Conservation (phyloP, 2,113 vertebrate genomes). For the Orientallactaga bullata region DNA sequence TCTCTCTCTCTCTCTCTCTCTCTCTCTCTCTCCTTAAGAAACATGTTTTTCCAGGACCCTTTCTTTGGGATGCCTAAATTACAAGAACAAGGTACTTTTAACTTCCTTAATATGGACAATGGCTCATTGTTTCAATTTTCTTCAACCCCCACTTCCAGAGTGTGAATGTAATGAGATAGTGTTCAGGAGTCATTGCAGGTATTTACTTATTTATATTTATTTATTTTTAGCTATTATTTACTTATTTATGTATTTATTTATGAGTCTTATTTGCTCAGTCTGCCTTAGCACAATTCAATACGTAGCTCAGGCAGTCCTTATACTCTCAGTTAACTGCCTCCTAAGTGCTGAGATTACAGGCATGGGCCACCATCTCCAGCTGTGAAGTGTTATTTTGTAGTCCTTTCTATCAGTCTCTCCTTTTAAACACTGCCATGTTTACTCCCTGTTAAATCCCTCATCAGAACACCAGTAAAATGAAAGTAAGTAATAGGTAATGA, state of each 20-base stretch:
- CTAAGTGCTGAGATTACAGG: not conserved
- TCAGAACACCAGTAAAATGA: conserved; percentile 45
- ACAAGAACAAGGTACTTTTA: not conserved
- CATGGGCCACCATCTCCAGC: no score
- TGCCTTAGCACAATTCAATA: not conserved
- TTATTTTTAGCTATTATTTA: not conserved
- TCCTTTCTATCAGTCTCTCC: not conserved
- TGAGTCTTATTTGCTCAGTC: not conserved
- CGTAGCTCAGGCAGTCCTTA: not conserved
- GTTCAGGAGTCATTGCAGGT: rapidly evolving
- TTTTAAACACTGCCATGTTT: not conserved
- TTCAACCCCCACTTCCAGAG: not conserved
- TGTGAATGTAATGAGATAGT: not conserved
- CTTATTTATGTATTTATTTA: not conserved
- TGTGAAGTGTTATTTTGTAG: not conserved
- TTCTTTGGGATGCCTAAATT: not conserved
- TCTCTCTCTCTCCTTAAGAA: not conserved
- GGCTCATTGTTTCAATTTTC: not conserved
- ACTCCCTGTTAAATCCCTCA: not conserved
- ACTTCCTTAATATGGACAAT: not conserved
- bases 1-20: no score
- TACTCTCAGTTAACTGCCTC: not conserved
- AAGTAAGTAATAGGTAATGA: conserved; percentile 39
- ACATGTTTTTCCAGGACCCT: not conserved
- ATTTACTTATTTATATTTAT: not conserved